A percentile compares a stretch with the other conserved stretches of the same genome.
Conservation (phyloP, 2,797 vertebrate species). For the Chrosomus eos region DNA sequence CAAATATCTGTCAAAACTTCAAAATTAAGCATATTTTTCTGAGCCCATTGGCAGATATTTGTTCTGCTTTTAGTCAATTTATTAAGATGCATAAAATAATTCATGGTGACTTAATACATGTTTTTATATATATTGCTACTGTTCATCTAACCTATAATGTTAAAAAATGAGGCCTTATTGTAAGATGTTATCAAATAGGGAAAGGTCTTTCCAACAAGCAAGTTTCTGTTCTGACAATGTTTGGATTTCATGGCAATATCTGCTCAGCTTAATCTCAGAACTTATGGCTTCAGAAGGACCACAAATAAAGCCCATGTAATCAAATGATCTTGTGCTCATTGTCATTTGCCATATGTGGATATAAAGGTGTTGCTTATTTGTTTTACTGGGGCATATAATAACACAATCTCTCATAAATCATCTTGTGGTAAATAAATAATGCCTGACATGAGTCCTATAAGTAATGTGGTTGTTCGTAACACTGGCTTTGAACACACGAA, state of each 20-base stretch:
- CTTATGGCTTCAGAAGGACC: not conserved
- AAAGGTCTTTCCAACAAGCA: not conserved
- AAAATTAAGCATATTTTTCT: no score
- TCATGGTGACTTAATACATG: not conserved
- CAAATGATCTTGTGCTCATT: conserved; percentile 28
- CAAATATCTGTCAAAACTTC: no score
- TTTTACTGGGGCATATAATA: not conserved
- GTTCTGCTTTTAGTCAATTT: no score
- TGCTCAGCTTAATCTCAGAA: not conserved
- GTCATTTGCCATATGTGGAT: conserved; percentile 6
- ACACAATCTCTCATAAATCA: conserved; percentile 19
- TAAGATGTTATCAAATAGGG: not conserved
- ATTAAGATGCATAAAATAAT: not conserved
- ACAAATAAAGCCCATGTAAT: not conserved
- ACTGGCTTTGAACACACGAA: conserved; percentile 33
- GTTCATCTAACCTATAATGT: not conserved
- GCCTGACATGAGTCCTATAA: not conserved
- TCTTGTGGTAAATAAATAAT: conserved; percentile 10
- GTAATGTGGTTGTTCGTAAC: conserved; percentile 5
- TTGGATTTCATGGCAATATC: conserved; percentile 1
- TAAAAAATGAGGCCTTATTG: not conserved
- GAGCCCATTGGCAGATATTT: no score
- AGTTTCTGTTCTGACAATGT: conserved; percentile 10
- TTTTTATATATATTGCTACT: not conserved
- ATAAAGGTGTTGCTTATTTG: conserved; percentile 28